These are phyloP conservation scores for Radopholus similis DNA, from an alignment of 1,140 invertebrate species.

Conservation along the genomic window DNA sequence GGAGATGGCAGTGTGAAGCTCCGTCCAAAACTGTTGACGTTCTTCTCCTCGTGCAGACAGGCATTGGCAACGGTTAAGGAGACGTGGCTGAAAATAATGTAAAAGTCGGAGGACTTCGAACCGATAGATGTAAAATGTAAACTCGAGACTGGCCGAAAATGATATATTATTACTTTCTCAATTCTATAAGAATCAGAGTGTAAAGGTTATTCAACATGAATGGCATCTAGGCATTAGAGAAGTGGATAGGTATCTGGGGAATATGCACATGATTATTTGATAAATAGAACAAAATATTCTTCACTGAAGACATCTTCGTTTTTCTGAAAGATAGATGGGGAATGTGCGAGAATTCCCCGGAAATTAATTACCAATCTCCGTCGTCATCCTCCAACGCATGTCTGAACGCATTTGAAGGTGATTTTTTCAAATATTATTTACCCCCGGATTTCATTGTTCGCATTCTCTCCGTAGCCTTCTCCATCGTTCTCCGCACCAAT, in stretches of 20 bases:
- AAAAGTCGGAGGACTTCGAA: not conserved
- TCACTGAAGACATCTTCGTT: not conserved
- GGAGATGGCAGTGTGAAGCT: not conserved
- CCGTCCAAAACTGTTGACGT: not conserved
- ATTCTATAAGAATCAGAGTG: not conserved
- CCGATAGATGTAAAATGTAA: not conserved
- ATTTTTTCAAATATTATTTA: no score
- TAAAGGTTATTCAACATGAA: constrained; percentile 17
- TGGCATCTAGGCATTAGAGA: no score
- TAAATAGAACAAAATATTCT: not conserved
- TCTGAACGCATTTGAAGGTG: not conserved
- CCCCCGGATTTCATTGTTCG: no score
- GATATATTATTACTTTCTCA: not conserved
- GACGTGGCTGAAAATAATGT: constrained; percentile 46
- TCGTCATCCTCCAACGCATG: not conserved
- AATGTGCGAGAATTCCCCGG: not conserved
- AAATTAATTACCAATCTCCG: not conserved
- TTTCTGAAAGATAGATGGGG: not conserved
- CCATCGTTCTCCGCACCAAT: not conserved
- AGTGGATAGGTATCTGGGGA: no score
- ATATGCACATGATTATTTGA: not conserved
- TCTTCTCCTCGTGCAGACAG: constrained; percentile 62
- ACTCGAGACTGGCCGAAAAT: not conserved
- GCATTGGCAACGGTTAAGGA: constrained; percentile 57
- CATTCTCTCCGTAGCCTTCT: no score